Evolutionary conservation across 2,888 invertebrate genomes (phyloP), one percentile per base, ranked within the genome.

Genomic region (Cryptophagus acutangulus): DNA sequence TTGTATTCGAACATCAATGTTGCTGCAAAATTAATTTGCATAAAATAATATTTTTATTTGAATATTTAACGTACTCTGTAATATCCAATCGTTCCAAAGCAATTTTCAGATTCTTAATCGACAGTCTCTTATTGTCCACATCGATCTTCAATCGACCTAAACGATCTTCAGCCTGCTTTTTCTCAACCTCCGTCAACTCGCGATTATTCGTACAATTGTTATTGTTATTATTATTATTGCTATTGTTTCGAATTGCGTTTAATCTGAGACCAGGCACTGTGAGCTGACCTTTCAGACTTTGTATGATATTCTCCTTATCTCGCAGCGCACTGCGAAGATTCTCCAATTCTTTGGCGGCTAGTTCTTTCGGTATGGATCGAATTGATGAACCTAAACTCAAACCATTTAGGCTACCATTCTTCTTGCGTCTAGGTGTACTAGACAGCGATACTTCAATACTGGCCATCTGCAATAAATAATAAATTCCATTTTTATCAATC

Each of bases 1-100:
- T 60, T 89, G 84, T 63, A 92, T 91, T 52, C 90, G 76, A 33
- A 85, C 83, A 68, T 92, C 91, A 43, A 91, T 91, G 67, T 90
- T 90, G 59, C 90, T 90, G 68, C 1, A 68, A 67, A 51, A 41
- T 36, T 24, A 26, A 6, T 33, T 24, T 18, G 26, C 14, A 20
- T 33, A 28, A 30, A 33, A 30, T 17, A 3, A 6, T 26, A 12
- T 26, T 26, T 4, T 26, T 26, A 26, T 3, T 26, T 26, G n/a
- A 3, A 3, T 26, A 4, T 8, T 4, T 26, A 20, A 73, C 85
- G 82, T 70, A 91, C 90, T 90, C 91, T 17, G 89, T 88, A 31
- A 89, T 87, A 61, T 90, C 89, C 8, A 90, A 77, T 55, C 86
- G 79, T 55, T 90, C 88, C 14, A 91, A 73, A 1, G 87, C 81